Base-by-base conservation (phyloP, 2,113 vertebrate genomes). In the Cepphus grylle region DNA sequence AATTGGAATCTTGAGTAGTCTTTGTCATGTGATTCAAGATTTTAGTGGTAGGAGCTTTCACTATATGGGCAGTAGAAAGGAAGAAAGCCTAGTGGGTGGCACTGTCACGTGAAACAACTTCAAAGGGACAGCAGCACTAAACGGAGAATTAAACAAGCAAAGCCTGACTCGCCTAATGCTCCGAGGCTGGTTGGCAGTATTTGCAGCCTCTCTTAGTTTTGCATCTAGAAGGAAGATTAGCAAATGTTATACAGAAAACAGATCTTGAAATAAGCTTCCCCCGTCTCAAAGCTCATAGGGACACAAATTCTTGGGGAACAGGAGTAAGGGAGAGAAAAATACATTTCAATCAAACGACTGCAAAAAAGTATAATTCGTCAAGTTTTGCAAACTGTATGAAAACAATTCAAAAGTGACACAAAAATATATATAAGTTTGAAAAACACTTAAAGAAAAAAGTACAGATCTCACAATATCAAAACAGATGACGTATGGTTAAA, bases 361-460 rank as follows among this genome's bases (percentile, higher is more conserved):
- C 82, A 93, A 94, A 96, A 79, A 94, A 93, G 90, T 97, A 45
- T 96, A 96, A 97, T 96, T 94, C 20, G 9, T 97, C 97, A 96
- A 96, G 88, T 96, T 92, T 95, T 96, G 77, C 92, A 96, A 95
- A 95, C 88, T 32, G 59, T 95, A 96, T 25, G 88, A 94, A 96
- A 96, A 96, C 97, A 93, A 94, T 94, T 96, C 77, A 77, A 86
- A 96, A 97, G 93, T 96, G 94, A 97, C 95, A 97, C 88, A 96
- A 97, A 96, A 95, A 94, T 95, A 97, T 95, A 95, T 96, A 91
- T 95, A 95, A 81, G 91, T 89, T 95, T 72, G 94, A 95, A 96
- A 97, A 97, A 93, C 73, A 94, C 70, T 96, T 91, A 92, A 92
- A 87, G 70, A 71, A 92, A 95, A 96, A 95, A 74, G 88, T 95